Evolutionary conservation across 2,888 invertebrate genomes (phyloP).

Genomic region (Saturnia japonica): DNA sequence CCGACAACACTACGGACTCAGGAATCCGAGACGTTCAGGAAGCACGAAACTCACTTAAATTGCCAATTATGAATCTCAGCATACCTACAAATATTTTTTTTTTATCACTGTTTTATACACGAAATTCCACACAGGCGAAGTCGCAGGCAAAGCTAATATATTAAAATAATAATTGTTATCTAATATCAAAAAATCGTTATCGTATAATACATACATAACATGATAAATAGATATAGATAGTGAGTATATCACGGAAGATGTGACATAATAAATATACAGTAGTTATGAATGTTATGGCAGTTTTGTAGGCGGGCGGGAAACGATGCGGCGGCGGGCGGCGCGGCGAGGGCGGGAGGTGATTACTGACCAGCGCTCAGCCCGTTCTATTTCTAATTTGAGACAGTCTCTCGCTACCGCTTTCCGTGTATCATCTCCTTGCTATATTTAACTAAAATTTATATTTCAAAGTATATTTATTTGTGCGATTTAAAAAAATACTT

Average conservation of each 20-base stretch:
- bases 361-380: constrained; percentile 62
- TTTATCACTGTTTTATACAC: too few relatives aligned
- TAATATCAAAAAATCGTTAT: too few relatives aligned
- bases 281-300: constrained; percentile 18
- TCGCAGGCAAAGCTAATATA: too few relatives aligned
- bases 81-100: too few relatives aligned
- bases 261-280: not conserved
- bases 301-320: constrained; percentile 23
- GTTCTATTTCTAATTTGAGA: constrained; percentile 81
- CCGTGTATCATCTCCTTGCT: constrained; percentile 75
- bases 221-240: not conserved
- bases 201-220: too few relatives aligned
- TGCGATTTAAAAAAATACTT: constrained; percentile 1
- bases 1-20: too few relatives aligned
- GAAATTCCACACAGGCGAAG: too few relatives aligned
- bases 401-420: constrained; percentile 77
- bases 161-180: too few relatives aligned
- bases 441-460: constrained; percentile 49
- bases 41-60: too few relatives aligned
- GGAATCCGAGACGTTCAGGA: too few relatives aligned
- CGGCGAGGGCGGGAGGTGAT: constrained; percentile 34
- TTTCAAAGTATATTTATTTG: not conserved
- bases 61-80: too few relatives aligned
- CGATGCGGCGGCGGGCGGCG: constrained; percentile 24
- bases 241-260: not conserved